A percentile compares a stretch with the other conserved stretches of the same genome.
Conservation (phyloP, 2,113 vertebrate species). For the Chaenogobius annularis region DNA sequence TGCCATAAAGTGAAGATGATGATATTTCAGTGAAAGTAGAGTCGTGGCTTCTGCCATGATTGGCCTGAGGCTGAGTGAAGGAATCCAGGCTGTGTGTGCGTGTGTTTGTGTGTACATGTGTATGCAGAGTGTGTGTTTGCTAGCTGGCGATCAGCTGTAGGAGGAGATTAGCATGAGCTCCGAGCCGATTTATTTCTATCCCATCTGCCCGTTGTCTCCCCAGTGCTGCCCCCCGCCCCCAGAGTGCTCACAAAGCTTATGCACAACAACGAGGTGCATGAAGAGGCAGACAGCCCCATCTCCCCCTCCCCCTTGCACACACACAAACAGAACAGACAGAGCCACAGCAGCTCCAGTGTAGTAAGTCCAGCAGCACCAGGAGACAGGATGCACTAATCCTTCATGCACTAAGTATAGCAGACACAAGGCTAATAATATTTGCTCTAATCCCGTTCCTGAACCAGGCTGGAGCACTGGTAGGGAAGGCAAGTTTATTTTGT, state of each 20-base stretch:
- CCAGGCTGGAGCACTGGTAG: no score
- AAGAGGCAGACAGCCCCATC: neutral
- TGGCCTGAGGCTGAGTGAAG: neutral
- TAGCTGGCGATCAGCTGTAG: slow-evolving; percentile 66
- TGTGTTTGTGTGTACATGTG: slow-evolving; percentile 33
- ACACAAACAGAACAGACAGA: slow-evolving; percentile 18
- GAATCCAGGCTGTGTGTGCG: slow-evolving; percentile 27
- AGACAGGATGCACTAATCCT: no score
- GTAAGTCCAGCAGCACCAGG: neutral
- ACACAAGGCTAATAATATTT: no score
- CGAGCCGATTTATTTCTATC: slow-evolving; percentile 73
- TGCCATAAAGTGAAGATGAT: neutral
- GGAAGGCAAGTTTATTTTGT: no score
- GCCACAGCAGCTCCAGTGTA: neutral
- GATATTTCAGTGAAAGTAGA: neutral
- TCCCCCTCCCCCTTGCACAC: slow-evolving; percentile 12
- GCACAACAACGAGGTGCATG: no score
- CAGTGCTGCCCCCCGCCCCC: slow-evolving; percentile 45
- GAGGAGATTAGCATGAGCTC: slow-evolving; percentile 75
- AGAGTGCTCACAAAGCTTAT: slow-evolving; percentile 13
- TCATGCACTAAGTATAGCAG: no score
- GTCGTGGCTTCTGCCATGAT: neutral
- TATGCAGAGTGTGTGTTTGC: slow-evolving; percentile 21
- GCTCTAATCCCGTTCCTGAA: no score
- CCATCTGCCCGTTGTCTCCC: slow-evolving; percentile 73